phyloP scores from a whole-genome alignment of 2,888 invertebrate genomes.

The Drosophila pseudotakahashii region DNA sequence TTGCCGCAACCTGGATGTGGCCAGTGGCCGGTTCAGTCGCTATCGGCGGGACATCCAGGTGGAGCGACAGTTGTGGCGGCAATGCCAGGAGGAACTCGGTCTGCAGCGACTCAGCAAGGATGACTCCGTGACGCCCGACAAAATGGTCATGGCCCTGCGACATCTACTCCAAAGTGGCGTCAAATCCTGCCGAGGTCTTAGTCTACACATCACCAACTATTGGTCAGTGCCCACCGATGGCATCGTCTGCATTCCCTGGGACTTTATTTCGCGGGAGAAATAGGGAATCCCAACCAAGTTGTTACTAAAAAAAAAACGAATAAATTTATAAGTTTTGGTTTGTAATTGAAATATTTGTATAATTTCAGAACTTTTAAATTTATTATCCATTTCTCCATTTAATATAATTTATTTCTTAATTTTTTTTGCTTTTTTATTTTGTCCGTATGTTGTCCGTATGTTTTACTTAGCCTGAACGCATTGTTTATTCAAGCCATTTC shows the following conservation, averaged over 20 bases:
- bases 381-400: too few relatives aligned
- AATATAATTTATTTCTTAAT: neutral
- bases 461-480: neutral
- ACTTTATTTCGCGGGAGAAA: slow-evolving; percentile 84
- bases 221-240: slow-evolving; percentile 96
- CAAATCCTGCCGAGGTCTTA: slow-evolving; percentile 87
- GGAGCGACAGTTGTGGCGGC: slow-evolving; percentile 89
- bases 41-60: slow-evolving; percentile 90
- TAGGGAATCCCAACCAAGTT: neutral
- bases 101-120: slow-evolving; percentile 91
- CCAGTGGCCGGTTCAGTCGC: slow-evolving; percentile 86
- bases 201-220: slow-evolving; percentile 93
- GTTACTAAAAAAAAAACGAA: too few relatives aligned
- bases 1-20: slow-evolving; percentile 90
- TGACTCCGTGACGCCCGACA: slow-evolving; percentile 93
- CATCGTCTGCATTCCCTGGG: slow-evolving; percentile 95
- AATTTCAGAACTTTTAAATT: too few relatives aligned
- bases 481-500: neutral
- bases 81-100: slow-evolving; percentile 88
- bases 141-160: slow-evolving; percentile 94
- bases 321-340: neutral
- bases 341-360: neutral
- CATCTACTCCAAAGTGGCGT: slow-evolving; percentile 86
- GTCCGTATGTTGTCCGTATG: too few relatives aligned
- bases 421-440: neutral